Conservation (phyloP, 2,113 vertebrate species). For the Sylvia atricapilla region DNA sequence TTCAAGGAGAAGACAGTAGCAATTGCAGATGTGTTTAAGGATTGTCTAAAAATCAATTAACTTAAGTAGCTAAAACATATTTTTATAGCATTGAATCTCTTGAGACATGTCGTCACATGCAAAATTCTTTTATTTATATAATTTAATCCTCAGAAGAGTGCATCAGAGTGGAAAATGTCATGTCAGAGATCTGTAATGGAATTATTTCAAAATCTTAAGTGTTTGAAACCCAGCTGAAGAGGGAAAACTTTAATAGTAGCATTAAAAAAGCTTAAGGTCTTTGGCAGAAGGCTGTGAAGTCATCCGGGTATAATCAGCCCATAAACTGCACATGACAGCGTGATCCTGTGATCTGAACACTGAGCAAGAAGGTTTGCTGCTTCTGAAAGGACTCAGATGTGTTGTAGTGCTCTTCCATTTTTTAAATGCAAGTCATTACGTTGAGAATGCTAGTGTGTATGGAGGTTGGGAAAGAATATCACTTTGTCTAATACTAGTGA, state of each 20-base stretch:
- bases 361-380: background rate
- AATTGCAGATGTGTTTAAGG: background rate
- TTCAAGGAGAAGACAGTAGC: slow-evolving; percentile 4
- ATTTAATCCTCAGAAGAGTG: background rate
- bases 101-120: background rate
- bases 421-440: background rate
- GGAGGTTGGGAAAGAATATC: background rate
- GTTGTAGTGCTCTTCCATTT: background rate
- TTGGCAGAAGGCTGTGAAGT: slow-evolving; percentile 1
- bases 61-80: background rate
- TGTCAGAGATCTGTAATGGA: background rate
- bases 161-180: background rate
- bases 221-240: background rate
- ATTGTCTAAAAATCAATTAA: background rate
- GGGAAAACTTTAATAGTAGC: background rate
- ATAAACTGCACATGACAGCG: background rate
- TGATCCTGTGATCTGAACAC: background rate
- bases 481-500: background rate
- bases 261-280: slow-evolving; percentile 2
- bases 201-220: background rate
- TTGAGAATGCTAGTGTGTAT: too few relatives aligned
- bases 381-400: background rate
- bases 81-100: slow-evolving; percentile 7
- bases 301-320: background rate
- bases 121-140: background rate